phyloP scores from a whole-genome alignment of 2,797 vertebrate genomes.

The Poeciliopsis paucimaculata region DNA sequence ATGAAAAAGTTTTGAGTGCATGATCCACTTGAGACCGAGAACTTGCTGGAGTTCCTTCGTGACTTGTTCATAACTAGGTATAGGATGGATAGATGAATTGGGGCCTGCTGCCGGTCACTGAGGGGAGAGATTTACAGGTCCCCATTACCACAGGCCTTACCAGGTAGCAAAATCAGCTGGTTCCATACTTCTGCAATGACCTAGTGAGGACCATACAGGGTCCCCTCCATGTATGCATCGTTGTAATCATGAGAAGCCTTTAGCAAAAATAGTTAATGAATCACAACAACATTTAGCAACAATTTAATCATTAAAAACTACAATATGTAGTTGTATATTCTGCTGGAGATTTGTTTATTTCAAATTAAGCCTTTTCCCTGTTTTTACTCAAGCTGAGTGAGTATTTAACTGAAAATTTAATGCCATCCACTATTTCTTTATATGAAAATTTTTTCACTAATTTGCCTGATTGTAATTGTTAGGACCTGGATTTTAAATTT shows the following conservation, averaged over 20 bases:
- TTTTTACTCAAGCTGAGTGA: not conserved
- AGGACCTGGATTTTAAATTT: not conserved
- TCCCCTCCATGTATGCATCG: not conserved
- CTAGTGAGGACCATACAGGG: not conserved
- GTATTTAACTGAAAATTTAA: not conserved
- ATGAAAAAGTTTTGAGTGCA: not conserved
- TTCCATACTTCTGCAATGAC: not conserved
- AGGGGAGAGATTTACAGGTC: not conserved
- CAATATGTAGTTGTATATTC: not conserved
- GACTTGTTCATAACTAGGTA: not conserved
- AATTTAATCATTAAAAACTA: not conserved
- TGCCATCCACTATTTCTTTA: not conserved
- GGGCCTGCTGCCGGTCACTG: not conserved
- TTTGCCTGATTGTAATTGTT: not conserved
- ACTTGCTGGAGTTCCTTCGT: not conserved
- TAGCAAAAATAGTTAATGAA: not conserved
- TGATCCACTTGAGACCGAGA: not conserved
- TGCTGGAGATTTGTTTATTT: not conserved
- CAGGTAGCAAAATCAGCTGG: not conserved
- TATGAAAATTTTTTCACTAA: not conserved
- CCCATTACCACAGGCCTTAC: not conserved
- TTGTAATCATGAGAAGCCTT: not conserved
- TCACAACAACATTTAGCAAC: not conserved
- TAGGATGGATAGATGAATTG: not conserved
- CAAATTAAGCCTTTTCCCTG: not conserved